Percentiles rank a stretch among this genome's conserved stretches.
phyloP scores from a whole-genome alignment of 2,888 invertebrate genomes.

The Sthenelais limicola region DNA sequence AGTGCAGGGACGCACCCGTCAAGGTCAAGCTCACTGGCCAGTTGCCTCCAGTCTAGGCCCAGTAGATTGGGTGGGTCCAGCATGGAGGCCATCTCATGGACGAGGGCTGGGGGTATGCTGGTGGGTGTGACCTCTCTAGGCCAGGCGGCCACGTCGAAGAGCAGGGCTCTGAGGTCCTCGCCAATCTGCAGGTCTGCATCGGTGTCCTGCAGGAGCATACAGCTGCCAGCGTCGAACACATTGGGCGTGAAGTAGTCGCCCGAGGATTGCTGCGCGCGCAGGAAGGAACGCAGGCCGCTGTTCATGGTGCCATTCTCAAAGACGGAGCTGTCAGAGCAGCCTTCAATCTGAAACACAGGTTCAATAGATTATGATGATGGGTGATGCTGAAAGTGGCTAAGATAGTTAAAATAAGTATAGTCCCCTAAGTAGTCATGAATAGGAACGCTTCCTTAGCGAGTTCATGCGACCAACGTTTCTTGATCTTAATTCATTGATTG shows the following conservation, averaged over 20 bases:
- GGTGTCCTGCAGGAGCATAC: constrained; percentile 1
- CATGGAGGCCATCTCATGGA: neutral
- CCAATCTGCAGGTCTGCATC: constrained; percentile 4
- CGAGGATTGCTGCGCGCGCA: constrained; percentile 16
- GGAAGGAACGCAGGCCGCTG: constrained; percentile 22
- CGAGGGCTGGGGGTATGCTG: neutral
- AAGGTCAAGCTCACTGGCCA: constrained; percentile 11
- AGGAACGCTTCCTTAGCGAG: no score
- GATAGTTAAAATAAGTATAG: no score
- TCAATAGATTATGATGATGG: no score
- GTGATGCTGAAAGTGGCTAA: no score
- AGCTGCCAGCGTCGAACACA: neutral
- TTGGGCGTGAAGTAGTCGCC: constrained; percentile 12
- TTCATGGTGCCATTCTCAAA: constrained; percentile 7
- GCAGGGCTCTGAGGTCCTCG: neutral
- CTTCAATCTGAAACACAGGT: constrained; percentile 19
- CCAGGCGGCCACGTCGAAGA: constrained; percentile 19
- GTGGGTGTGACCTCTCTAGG: neutral
- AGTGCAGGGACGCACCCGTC: constrained; percentile 13
- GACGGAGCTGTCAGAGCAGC: constrained; percentile 8
- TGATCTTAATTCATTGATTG: no score
- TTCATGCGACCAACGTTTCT: no score
- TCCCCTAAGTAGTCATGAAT: no score
- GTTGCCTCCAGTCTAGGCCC: constrained; percentile 26
- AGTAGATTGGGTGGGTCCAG: constrained; percentile 24